Percentiles rank a stretch among this genome's conserved stretches.
Conservation (phyloP, 2,888 invertebrate species). For the Yponomeuta plumbellus region DNA sequence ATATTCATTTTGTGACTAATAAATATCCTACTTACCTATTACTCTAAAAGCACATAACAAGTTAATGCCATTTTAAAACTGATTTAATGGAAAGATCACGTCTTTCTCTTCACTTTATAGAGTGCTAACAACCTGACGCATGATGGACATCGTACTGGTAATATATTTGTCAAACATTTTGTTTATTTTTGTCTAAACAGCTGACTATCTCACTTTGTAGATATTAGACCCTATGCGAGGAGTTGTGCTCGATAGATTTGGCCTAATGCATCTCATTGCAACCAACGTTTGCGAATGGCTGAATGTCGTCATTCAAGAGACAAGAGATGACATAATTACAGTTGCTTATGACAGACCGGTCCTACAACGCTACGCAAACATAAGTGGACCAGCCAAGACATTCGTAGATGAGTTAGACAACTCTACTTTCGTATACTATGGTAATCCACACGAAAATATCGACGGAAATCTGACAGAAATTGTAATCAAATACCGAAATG, state of each 20-base stretch:
- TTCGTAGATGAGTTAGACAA: conserved; percentile 41
- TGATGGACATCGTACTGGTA: neutral
- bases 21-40: neutral
- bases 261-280: conserved; percentile 95
- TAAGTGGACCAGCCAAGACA: conserved; percentile 44
- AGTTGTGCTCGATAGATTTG: conserved; percentile 81
- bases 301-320: conserved; percentile 90
- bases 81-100: conserved; percentile 25
- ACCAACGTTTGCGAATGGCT: conserved; percentile 96
- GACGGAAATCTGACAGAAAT: neutral
- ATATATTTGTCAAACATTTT: neutral
- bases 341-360: conserved; percentile 55
- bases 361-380: conserved; percentile 52
- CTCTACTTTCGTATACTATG: conserved; percentile 34
- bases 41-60: neutral
- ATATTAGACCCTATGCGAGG: conserved; percentile 66
- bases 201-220: conserved; percentile 35
- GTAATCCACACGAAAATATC: neutral
- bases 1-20: conserved; percentile 22
- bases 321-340: conserved; percentile 86
- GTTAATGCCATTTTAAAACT: conserved; percentile 4
- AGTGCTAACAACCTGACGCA: conserved; percentile 1
- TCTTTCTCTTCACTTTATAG: conserved; percentile 19
- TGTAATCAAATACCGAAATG: neutral
- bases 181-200: neutral